Conservation (phyloP, 2,113 vertebrate genomes). For the Coreoperca whiteheadi region DNA sequence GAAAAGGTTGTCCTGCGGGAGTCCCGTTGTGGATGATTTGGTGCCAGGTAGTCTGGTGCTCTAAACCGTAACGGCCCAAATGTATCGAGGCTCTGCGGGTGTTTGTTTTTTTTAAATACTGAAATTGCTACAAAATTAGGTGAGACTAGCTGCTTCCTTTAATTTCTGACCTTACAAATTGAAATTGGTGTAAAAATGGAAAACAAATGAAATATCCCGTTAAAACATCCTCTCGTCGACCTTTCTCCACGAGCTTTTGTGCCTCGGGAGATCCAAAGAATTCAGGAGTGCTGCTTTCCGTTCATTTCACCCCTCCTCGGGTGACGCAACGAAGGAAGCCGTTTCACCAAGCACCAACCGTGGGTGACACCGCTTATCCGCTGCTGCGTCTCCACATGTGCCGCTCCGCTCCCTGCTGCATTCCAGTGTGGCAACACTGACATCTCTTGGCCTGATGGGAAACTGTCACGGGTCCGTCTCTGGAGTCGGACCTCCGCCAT, state of each 20-base stretch:
- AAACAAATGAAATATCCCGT: background rate
- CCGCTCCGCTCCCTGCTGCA: background rate
- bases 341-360: slow-evolving; percentile 29
- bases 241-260: background rate
- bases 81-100: no score
- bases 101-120: background rate
- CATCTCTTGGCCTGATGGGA: slow-evolving; percentile 48
- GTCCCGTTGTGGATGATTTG: slow-evolving; percentile 1
- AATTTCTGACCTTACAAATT: background rate
- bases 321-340: slow-evolving; percentile 31
- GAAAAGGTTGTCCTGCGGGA: background rate
- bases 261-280: background rate
- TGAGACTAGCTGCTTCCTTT: background rate
- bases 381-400: background rate
- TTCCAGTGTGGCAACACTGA: slow-evolving; percentile 60
- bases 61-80: background rate
- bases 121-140: background rate
- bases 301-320: background rate
- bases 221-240: background rate
- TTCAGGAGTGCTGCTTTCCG: background rate
- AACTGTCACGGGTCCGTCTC: background rate
- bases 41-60: background rate
- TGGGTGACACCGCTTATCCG: slow-evolving; percentile 5
- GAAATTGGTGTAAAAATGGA: background rate
- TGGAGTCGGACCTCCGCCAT: background rate